Percentiles rank a stretch among this genome's conserved stretches.
Conservation (phyloP, 2,888 invertebrate genomes). For the Tetranychus piercei region DNA sequence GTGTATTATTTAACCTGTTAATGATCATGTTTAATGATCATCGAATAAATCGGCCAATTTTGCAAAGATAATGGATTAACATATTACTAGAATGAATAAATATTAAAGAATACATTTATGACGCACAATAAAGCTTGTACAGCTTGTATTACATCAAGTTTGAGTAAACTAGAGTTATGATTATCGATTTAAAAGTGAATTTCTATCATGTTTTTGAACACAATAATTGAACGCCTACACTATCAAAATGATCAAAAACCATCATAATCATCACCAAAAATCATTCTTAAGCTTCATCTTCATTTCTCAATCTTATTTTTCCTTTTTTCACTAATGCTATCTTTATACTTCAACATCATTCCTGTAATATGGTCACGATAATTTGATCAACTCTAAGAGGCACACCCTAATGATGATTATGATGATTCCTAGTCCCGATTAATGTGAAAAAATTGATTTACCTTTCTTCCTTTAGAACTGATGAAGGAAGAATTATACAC, state of each 20-base stretch:
- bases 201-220: background rate
- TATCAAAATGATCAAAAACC: background rate
- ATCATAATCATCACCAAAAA: background rate
- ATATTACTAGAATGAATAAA: too few species aligned
- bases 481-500: background rate
- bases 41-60: too few species aligned
- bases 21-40: too few species aligned
- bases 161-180: too few species aligned
- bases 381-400: background rate
- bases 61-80: too few species aligned
- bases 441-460: constrained; percentile 1
- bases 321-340: background rate
- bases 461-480: background rate
- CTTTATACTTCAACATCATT: background rate
- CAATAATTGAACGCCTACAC: background rate
- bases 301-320: background rate
- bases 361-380: background rate
- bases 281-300: background rate
- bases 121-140: too few species aligned
- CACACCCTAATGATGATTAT: background rate
- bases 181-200: too few species aligned
- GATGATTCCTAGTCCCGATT: background rate
- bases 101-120: too few species aligned
- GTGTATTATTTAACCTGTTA: too few species aligned
- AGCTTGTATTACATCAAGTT: too few species aligned